Conservation (phyloP, 2,888 invertebrate genomes). For the Megaustenia siamemsis region DNA sequence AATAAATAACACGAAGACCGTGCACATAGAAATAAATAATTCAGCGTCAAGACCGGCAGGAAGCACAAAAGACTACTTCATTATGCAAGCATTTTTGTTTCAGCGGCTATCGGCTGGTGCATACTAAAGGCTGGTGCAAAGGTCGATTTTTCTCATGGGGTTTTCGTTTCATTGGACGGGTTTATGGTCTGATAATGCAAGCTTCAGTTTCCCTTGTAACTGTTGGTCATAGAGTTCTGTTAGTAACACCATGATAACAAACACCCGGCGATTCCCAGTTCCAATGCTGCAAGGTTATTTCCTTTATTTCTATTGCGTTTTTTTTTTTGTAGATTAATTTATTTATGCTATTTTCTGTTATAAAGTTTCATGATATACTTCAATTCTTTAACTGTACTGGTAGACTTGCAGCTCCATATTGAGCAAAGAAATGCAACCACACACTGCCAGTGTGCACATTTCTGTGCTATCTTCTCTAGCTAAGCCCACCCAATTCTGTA, state of each 20-base stretch:
- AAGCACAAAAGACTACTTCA: constrained; percentile 32
- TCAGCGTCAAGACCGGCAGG: constrained; percentile 21
- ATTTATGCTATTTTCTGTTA: not conserved
- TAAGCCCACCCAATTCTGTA: too few relatives aligned
- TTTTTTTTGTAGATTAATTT: too few relatives aligned
- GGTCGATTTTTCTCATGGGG: not conserved
- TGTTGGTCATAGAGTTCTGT: not conserved
- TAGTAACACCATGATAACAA: not conserved
- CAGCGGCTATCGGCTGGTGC: not conserved
- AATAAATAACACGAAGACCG: not conserved
- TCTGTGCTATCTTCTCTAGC: too few relatives aligned
- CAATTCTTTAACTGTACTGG: too few relatives aligned
- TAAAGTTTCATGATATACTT: too few relatives aligned
- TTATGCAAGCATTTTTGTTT: constrained; percentile 34
- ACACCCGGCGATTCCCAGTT: not conserved
- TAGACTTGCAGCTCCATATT: too few relatives aligned
- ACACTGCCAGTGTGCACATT: too few relatives aligned
- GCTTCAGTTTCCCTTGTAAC: not conserved
- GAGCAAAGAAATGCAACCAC: too few relatives aligned
- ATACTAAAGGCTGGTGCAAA: constrained; percentile 9
- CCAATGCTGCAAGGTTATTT: not conserved
- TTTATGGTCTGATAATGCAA: constrained; percentile 1
- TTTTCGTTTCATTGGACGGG: not conserved
- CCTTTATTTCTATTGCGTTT: not conserved
- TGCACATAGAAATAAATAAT: constrained; percentile 25